Conservation (phyloP, 2,888 invertebrate genomes). For the Aphodius sticticus region DNA sequence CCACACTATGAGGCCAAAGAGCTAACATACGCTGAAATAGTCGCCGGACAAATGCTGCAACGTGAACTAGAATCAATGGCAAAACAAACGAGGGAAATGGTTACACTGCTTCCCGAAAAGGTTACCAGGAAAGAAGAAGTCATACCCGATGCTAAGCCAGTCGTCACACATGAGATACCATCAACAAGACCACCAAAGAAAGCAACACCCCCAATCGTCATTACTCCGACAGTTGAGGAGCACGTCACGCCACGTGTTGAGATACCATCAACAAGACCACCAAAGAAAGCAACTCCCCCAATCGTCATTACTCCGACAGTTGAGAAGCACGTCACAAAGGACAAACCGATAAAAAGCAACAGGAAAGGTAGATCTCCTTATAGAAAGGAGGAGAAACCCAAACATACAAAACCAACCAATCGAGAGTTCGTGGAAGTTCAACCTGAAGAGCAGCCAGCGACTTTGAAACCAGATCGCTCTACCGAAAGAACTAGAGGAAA, state of each 20-base stretch:
- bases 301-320: constrained; percentile 45
- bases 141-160: not conserved
- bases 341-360: constrained; percentile 28
- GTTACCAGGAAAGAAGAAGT: not conserved
- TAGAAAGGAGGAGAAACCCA: constrained; percentile 53
- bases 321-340: constrained; percentile 37
- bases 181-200: constrained; percentile 40
- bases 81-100: constrained; percentile 15
- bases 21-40: constrained; percentile 73
- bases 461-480: constrained; percentile 38
- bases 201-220: constrained; percentile 42
- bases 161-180: constrained; percentile 17
- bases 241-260: too few species aligned
- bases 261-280: constrained; percentile 34
- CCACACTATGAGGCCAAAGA: constrained; percentile 69
- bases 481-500: constrained; percentile 63
- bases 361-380: constrained; percentile 64
- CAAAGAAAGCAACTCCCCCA: constrained; percentile 40
- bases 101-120: constrained; percentile 18
- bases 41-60: constrained; percentile 63
- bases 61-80: constrained; percentile 21
- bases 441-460: constrained; percentile 19
- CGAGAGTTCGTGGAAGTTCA: not conserved
- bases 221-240: constrained; percentile 43
- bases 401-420: constrained; percentile 35